Base-by-base conservation (phyloP, 2,888 invertebrate genomes). In the Arctia plantaginis region DNA sequence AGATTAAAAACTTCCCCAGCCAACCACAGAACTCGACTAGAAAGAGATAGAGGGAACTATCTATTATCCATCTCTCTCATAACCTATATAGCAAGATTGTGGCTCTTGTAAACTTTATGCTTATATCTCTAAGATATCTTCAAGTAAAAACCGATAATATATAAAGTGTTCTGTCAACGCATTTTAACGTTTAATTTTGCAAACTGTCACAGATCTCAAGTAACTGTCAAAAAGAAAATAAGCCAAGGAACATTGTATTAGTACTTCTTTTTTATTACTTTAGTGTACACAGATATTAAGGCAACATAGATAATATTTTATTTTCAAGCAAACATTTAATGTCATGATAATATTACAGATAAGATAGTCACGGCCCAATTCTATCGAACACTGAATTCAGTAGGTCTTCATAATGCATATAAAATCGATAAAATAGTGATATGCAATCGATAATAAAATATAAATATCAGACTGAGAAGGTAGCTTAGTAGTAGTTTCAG, bases 281-380 rank as follows among this genome's bases (percentile, higher is more conserved):
- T 27, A 27, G 6, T 59, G 59, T 59, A 55, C 47, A 39, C 27
- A 12, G 15, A 39, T 39, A 62, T 18, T 35, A 23, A 72, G 73
- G 72, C 41, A 66, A 35, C 69, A 62, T 47, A 72, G 80, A 84
- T 84, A 84, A 81, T 77, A 82, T 82, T 80, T 82, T 77, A 83
- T 82, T 80, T 80, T 33, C 73, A 64, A 74, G 72, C 66, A 77
- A 74, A 80, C 70, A 68, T 77, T 78, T 82, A 82, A 82, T 82
- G 81, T 76, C 71, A 65, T 75, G 85, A 86, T 87, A 88, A 81
- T 80, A 71, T 65, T 27, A 27, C 35, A 72, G 90, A 90, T 90
- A 89, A 90, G 90, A 90, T 90, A 89, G 82, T 69, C 67, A 80
- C 77, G 88, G 77, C 82, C 89, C 79, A 87, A 86, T 87, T 82